Evolutionary conservation across 30 jellyfish, hydroid and myxozoan genomes (phyloP), one percentile per base, ranked within the genome.

Genomic region (Chrysaora quinquecirrha): DNA sequence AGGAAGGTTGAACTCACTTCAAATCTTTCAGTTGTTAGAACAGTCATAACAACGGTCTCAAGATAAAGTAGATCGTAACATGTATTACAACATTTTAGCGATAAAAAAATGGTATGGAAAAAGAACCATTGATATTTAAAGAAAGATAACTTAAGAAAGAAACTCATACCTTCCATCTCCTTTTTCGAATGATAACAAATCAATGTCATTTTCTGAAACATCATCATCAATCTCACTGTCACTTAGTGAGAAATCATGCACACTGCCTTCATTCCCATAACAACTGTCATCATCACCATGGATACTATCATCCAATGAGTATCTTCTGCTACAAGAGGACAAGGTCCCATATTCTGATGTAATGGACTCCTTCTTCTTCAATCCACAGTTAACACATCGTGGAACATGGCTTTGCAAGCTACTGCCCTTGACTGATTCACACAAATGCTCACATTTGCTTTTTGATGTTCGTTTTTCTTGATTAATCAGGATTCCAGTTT

Each of bases 331-430:
- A 31, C n/a, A 52, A 60, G 87, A 25, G 38, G 88, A 69, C 83
- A 84, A 33, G 30, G 87, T 50, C 7, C 95, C 95, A 84, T 84
- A 84, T 49, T 84, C 95, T 23, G 95, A 84, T 4, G 88, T 71
- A 24, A 76, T 16, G 1, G 24, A 11, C 19, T 47, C 80, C 35
- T 58, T 64, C 69, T 65, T 84, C 29, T 22, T 30, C n/a, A 84
- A 50, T 21, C 95, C 95, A 73, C 95, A 84, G 19, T 69, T 22
- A 20, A 23, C 48, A 65, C 95, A 80, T 22, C 6, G 50, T n/a
- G 20, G 12, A 10, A 52, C 68, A 20, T 52, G 24, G 27, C 12
- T 10, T 10, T 9, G 12, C 27, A 3, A 4, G 24, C 25, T 52
- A 52, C 19, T 25, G 2, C 29, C 68, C 9, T 3, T 38, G 6